Evolutionary conservation across 2,888 invertebrate genomes (phyloP).

Genomic region (Tinea trinotella): DNA sequence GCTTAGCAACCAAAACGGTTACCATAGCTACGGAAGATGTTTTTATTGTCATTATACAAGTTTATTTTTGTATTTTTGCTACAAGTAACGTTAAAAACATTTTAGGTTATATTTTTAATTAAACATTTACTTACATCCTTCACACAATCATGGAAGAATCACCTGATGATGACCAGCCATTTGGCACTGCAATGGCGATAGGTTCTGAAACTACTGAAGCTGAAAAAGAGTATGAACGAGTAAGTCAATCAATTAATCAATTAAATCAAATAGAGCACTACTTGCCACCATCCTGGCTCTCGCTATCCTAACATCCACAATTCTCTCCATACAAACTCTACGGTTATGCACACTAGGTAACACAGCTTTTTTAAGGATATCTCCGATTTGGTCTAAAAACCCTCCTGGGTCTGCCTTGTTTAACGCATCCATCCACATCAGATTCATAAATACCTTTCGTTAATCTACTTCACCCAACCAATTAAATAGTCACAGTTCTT

Average conservation of each 20-base stretch:
- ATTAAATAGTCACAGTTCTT: no score
- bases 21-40: neutral
- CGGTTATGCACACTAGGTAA: no score
- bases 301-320: no score
- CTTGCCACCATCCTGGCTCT: no score
- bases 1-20: neutral
- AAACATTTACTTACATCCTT: neutral
- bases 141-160: conserved; percentile 32
- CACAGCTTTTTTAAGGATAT: no score
- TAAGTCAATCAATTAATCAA: conserved; percentile 27
- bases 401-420: no score
- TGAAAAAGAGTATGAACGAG: conserved; percentile 54
- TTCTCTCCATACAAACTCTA: no score
- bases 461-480: no score
- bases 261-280: no score
- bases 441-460: no score
- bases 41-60: neutral
- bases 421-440: no score
- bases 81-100: neutral
- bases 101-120: neutral
- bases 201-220: conserved; percentile 60
- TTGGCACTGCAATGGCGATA: conserved; percentile 39
- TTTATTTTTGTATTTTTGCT: neutral
- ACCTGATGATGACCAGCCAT: conserved; percentile 39
- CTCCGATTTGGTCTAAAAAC: no score